phyloP scores from a whole-genome alignment of 2,797 vertebrate genomes.

The Acanthopagrus latus region DNA sequence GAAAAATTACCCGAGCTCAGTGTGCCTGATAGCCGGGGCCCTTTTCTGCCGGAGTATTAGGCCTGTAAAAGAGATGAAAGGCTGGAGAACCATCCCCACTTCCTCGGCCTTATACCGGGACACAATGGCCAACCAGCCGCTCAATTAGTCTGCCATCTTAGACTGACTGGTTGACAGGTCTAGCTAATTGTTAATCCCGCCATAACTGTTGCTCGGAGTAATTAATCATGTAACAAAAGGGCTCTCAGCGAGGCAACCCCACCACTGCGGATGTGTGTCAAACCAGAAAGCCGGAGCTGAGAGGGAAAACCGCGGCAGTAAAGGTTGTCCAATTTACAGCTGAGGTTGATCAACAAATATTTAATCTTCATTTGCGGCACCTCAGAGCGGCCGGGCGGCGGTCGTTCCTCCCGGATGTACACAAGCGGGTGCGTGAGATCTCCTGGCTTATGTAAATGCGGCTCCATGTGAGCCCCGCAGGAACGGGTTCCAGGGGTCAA shows the following conservation, averaged over 20 bases:
- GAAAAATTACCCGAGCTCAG: constrained; percentile 77
- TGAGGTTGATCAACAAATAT: constrained; percentile 80
- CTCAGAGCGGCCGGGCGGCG: constrained; percentile 43
- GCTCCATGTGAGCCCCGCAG: constrained; percentile 88
- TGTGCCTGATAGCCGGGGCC: constrained; percentile 73
- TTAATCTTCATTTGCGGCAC: constrained; percentile 86
- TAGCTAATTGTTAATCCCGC: constrained; percentile 95
- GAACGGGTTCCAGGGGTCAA: constrained; percentile 91
- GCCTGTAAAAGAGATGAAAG: constrained; percentile 85
- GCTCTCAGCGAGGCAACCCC: constrained; percentile 85
- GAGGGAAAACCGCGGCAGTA: constrained; percentile 38
- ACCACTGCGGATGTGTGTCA: constrained; percentile 86
- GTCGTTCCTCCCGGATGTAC: constrained; percentile 54
- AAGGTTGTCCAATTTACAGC: constrained; percentile 75
- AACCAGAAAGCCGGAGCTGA: constrained; percentile 37
- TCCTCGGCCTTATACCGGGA: constrained; percentile 84
- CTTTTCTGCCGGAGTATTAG: constrained; percentile 73
- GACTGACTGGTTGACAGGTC: constrained; percentile 94
- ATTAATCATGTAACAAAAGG: constrained; percentile 97
- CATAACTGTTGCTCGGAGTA: constrained; percentile 94
- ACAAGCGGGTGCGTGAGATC: constrained; percentile 75
- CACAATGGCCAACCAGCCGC: constrained; percentile 93
- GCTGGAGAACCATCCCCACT: constrained; percentile 74
- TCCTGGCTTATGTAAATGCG: constrained; percentile 91
- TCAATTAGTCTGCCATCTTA: constrained; percentile 96